Evolutionary conservation across 2,888 invertebrate genomes (phyloP), one percentile per base, ranked within the genome.

Genomic region (Eulithis prunata): DNA sequence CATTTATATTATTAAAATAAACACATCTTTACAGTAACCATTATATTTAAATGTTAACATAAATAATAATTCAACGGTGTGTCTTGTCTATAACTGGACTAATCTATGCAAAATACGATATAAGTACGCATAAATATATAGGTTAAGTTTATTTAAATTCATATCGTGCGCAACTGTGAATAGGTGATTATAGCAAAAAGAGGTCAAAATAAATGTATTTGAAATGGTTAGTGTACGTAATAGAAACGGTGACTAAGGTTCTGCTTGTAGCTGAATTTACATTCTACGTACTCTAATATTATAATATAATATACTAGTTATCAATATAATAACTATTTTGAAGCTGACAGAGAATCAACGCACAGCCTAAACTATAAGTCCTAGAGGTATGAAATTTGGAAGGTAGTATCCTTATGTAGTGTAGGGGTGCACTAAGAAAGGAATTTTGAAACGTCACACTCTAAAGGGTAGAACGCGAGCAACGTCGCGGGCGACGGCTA

Each of bases 181-280:
- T 86, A 83, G 83, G 79, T 82, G 81, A 86, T 84, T 84, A 84
- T 80, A 72, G 78, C 70, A 77, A 80, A 81, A 86, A 84, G 79
- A 78, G 86, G 85, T 84, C 84, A 83, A 76, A 83, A 80, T 79
- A 78, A 73, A 75, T 75, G 75, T 78, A 72, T 71, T 54, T 4
- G 72, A 49, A 79, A 77, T 73, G 77, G 73, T 76, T 70, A 68
- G 61, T 57, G 68, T 71, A 41, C 0, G 68, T 71, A 41, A 5
- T 46, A 56, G 51, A 62, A 56, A 38, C 12, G 21, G 52, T 52
- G 11, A 52, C 8, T 52, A 14, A 10, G 38, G 38, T 56, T 13
- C 46, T 5, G 6, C 13, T 41, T 38, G 10, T 38, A 10, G 10
- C 41, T 41, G 41, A 41, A 7, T 41, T 41, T 41, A 10, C 41